Conservation (phyloP, 2,797 vertebrate genomes). For the Picus viridis region DNA sequence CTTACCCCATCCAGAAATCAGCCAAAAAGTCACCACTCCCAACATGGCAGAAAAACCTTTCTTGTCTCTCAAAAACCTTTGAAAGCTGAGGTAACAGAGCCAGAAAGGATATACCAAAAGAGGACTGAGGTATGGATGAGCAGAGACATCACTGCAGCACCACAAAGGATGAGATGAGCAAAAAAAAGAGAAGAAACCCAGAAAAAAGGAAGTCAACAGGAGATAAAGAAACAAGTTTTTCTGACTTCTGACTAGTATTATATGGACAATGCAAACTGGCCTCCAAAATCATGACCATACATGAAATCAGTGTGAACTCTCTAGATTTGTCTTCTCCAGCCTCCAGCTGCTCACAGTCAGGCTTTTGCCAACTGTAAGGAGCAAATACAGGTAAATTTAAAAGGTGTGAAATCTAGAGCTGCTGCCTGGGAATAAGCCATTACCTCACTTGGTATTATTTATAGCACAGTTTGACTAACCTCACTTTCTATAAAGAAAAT, state of each 20-base stretch:
- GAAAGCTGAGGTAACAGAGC: not conserved
- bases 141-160: not conserved
- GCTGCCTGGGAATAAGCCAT: not conserved
- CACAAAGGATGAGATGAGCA: not conserved
- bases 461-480: not conserved
- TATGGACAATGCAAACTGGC: accelerated
- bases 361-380: conserved; percentile 14
- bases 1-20: not conserved
- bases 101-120: not conserved
- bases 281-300: not conserved
- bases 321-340: not conserved
- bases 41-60: not conserved
- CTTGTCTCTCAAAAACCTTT: not conserved
- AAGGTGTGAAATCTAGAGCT: conserved; percentile 26
- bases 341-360: not conserved
- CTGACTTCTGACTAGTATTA: not conserved
- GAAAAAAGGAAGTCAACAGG: not conserved
- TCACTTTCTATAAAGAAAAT: not conserved
- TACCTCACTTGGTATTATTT: not conserved
- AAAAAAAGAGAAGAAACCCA: not conserved
- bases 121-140: accelerated
- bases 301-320: not conserved
- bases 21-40: not conserved
- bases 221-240: not conserved
- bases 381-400: not conserved